Base-by-base conservation (phyloP, 1,140 invertebrate genomes). In the Drosophila obscura region DNA sequence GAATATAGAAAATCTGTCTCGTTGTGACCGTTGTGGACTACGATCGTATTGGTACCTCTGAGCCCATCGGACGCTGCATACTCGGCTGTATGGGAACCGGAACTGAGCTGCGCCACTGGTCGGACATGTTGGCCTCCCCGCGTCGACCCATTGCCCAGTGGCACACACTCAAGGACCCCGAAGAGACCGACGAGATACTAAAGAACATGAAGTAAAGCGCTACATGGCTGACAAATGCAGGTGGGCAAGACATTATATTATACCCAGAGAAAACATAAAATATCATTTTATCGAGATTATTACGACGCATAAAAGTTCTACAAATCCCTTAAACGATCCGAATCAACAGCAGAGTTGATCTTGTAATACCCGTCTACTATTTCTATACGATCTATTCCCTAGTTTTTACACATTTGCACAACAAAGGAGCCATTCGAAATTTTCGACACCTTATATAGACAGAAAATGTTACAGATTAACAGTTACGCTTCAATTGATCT, bases 21-120 rank as follows among this genome's bases (percentile, higher is more conserved):
- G 95, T 98, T 91, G 96, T 99, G 81, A 99, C 99, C 53, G 99
- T 99, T 79, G 98, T 99, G 91, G 99, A 99, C 93, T 99, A 99
- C 93, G 99, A 99, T 94, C 97, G 99, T 92, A 99, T 99, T 92
- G 99, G 99, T 50, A 99, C 98, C 49, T 99, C 98, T 76, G 99
- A 99, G 93, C 98, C 99, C 16, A 99, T 99, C 92, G 99, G 99
- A 73, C 97, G 98, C 93, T 97, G 97, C 68, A 94, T 99, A 61
- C 94, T 99, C 74, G 99, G 99, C 49, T 99, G 98, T 93, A 99
- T 98, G 93, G 98, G 98, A 80, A 97, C 96, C 71, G 99, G 99
- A 61, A 99, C 98, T 19, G 99, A 99, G 93, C 94, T 99, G 51
- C 96, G 99, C 81, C 99, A 99, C 93, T 99, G 99, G 99, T 99